Evolutionary conservation across 2,113 vertebrate species (phyloP), one percentile per base, ranked within the genome.

Genomic region (Fregetta grallaria): DNA sequence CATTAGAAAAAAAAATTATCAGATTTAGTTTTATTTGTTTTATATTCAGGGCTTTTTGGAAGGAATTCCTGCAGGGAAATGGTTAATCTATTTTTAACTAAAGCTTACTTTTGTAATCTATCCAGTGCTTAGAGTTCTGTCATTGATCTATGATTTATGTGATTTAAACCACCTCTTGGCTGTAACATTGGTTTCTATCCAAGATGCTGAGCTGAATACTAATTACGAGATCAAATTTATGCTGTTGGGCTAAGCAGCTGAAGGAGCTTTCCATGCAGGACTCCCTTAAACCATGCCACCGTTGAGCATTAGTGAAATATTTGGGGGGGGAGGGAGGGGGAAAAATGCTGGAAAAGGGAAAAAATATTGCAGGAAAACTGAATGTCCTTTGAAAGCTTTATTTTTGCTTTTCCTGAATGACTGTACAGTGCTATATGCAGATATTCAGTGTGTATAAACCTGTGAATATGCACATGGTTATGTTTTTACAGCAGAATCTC

Each of bases 111-210:
- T 98, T 98, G 98, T 98, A 98, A 98, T 98, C 97, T 98, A 98
- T 98, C 98, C 97, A 98, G 96, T 98, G 97, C 98, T 98, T 98
- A 96, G 85, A 98, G 97, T 98, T 98, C 98, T 98, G 98, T 98
- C 98, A 98, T 98, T 98, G 98, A 98, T 99, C 98, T 98, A 98
- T 98, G 98, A 98, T 98, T 98, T 98, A 98, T 98, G 98, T 98
- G 98, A 98, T 98, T 98, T 98, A 98, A 98, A 98, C 97, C 98
- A 98, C 98, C 98, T 98, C 98, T 98, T 98, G 98, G 98, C 98
- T 98, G 98, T 97, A 98, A 98, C 98, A 98, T 96, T 98, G 98
- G 96, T 98, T 98, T 98, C 98, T 98, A 97, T 98, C 97, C 98
- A 98, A 98, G 98, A 98, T 97, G 96, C 98, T 98, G 98, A 98